Conservation (phyloP, 2,113 vertebrate species). For the Ammodramus savannarum region DNA sequence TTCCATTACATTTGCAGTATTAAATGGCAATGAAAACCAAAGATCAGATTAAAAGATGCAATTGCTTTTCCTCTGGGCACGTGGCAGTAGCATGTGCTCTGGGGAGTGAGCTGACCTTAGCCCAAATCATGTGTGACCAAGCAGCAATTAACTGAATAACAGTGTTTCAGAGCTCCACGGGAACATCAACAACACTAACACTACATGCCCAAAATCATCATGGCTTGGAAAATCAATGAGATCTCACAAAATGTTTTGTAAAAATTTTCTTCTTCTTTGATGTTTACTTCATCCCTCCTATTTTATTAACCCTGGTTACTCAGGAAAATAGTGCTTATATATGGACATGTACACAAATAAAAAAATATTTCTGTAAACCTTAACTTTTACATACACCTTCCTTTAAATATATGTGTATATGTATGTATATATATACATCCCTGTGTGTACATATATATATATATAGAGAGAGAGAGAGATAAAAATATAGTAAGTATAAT, state of each 20-base stretch:
- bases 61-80: background rate
- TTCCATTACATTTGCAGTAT: slow-evolving; percentile 16
- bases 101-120: background rate
- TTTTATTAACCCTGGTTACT: background rate
- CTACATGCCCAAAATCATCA: background rate
- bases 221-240: background rate
- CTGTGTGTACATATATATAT: fast-evolving
- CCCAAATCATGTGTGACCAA: background rate
- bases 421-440: fast-evolving
- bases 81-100: background rate
- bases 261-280: background rate
- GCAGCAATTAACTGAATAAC: background rate
- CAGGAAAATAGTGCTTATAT: background rate
- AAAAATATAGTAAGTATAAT: too few relatives aligned
- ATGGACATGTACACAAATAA: background rate
- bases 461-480: too few relatives aligned
- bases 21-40: background rate
- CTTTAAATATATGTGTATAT: fast-evolving
- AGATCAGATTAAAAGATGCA: slow-evolving; percentile 5
- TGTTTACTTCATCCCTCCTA: background rate
- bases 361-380: background rate
- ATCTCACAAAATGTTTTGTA: background rate
- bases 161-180: background rate
- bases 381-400: background rate
- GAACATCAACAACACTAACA: background rate